Conservation (phyloP, 92 coral and sea anemone species). For the Meandrina meandrites region DNA sequence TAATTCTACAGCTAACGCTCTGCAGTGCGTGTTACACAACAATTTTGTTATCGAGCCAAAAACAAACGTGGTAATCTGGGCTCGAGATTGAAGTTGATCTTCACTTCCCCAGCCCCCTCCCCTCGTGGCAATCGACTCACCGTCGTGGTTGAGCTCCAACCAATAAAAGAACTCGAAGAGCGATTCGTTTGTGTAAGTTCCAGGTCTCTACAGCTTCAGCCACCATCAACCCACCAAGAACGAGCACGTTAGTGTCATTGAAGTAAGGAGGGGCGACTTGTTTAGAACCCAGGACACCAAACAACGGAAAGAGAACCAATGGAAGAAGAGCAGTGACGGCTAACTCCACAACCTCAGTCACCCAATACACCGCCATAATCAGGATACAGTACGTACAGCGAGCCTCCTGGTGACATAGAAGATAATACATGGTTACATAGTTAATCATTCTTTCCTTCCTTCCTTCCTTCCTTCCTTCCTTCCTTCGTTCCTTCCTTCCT, state of each 20-base stretch:
- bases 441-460: no score
- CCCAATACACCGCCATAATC: slow-evolving; percentile 96
- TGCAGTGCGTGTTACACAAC: no score
- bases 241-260: slow-evolving; percentile 89
- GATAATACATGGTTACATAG: no score
- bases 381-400: slow-evolving; percentile 91
- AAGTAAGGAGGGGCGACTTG: slow-evolving; percentile 71
- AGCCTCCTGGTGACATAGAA: slow-evolving; percentile 63
- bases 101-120: neutral
- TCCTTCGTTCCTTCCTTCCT: no score
- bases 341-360: slow-evolving; percentile 90
- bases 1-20: no score
- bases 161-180: slow-evolving; percentile 79
- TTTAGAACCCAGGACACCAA: slow-evolving; percentile 37
- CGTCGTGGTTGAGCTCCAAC: slow-evolving; percentile 86
- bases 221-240: slow-evolving; percentile 91
- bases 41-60: no score
- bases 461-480: no score
- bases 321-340: slow-evolving; percentile 41
- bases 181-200: slow-evolving; percentile 96
- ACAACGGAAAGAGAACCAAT: slow-evolving; percentile 23
- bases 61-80: neutral
- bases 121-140: neutral
- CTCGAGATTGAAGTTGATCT: neutral
- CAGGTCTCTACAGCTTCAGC: slow-evolving; percentile 98